Percentiles rank a stretch among this genome's conserved stretches.
These are phyloP conservation scores for Spheniscus humboldti DNA, from an alignment of 2,797 vertebrate species.

Conservation along the genomic window DNA sequence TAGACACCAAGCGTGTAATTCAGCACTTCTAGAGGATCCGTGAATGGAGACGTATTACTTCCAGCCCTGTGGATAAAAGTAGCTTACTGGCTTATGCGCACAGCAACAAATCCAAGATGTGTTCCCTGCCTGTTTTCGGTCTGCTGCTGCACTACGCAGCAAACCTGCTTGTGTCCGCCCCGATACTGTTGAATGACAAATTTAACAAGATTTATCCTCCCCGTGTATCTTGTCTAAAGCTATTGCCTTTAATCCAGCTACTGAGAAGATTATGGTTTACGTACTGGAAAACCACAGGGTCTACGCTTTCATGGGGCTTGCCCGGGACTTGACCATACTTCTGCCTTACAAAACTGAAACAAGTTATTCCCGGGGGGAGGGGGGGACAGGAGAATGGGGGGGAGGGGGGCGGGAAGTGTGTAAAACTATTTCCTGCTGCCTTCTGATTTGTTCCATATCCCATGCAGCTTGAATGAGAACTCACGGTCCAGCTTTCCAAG, in stretches of 20 bases:
- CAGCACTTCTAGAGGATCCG: not conserved
- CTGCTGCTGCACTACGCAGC: rapidly evolving
- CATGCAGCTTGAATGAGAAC: not conserved
- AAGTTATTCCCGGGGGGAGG: not conserved
- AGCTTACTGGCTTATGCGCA: not conserved
- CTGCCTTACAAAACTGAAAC: not conserved
- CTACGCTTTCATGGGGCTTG: rapidly evolving
- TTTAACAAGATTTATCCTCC: constrained; percentile 6
- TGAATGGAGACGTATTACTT: not conserved
- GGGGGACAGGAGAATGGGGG: too few relatives aligned
- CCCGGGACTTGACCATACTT: not conserved
- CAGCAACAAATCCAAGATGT: not conserved
- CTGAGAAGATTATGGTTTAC: not conserved
- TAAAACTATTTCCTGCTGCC: not conserved
- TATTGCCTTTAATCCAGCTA: not conserved
- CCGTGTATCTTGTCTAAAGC: not conserved
- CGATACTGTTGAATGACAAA: rapidly evolving
- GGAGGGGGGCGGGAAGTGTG: too few relatives aligned
- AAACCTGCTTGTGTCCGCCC: not conserved
- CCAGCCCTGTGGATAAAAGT: not conserved
- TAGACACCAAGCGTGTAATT: rapidly evolving
- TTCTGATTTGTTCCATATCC: not conserved
- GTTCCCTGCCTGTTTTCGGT: not conserved
- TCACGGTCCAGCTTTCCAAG: not conserved
- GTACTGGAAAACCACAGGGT: not conserved